phyloP scores from a whole-genome alignment of 2,797 vertebrate genomes.

The Danio kyathit region DNA sequence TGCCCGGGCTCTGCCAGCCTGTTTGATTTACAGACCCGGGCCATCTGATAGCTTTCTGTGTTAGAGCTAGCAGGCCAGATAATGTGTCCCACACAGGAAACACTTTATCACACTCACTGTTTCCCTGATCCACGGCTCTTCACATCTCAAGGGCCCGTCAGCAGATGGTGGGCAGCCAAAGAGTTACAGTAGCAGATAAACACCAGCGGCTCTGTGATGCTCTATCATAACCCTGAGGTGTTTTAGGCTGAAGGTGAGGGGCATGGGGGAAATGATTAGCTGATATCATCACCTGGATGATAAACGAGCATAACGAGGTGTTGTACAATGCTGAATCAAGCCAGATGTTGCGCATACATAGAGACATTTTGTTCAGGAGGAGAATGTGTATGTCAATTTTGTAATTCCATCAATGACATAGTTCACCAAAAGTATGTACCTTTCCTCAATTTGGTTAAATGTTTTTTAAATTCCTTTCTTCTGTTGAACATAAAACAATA shows the following conservation, averaged over 20 bases:
- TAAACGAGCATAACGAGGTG: background rate
- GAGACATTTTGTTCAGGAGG: background rate
- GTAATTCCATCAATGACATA: background rate
- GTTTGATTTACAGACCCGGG: slow-evolving; percentile 5
- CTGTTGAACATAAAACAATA: no score
- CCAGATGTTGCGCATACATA: no score
- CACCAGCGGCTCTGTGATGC: slow-evolving; percentile 21
- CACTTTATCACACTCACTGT: slow-evolving; percentile 35
- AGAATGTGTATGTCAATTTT: background rate
- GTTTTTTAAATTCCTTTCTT: no score
- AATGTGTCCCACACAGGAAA: slow-evolving; percentile 42
- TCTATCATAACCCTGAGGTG: slow-evolving; percentile 5
- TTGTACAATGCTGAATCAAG: background rate
- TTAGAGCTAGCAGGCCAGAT: slow-evolving; percentile 34
- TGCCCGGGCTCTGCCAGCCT: slow-evolving; percentile 33
- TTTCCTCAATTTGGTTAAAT: no score
- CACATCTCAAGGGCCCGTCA: background rate
- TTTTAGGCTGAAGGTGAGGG: slow-evolving; percentile 23
- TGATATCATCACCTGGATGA: slow-evolving; percentile 3
- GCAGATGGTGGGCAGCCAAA: background rate
- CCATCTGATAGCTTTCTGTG: slow-evolving; percentile 47
- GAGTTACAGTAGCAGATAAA: slow-evolving; percentile 35
- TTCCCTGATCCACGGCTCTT: slow-evolving; percentile 30
- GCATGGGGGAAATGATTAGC: slow-evolving; percentile 2
- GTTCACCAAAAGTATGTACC: no score